phyloP scores from a whole-genome alignment of 2,888 invertebrate species.

The Leucozona laternaria region DNA sequence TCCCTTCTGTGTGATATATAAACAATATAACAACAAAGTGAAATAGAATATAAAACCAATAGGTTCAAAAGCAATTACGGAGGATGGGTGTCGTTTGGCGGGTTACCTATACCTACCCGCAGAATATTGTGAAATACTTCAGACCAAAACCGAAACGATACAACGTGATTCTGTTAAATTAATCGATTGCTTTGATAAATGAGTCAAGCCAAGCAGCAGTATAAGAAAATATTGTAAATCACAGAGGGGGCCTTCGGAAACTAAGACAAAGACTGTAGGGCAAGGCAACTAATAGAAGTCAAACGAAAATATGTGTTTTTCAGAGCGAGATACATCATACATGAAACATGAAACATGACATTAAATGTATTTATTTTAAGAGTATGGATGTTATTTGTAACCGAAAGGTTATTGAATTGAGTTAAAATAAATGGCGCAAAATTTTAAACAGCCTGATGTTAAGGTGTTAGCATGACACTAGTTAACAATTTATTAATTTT shows the following conservation, averaged over 20 bases:
- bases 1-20: not conserved
- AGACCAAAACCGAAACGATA: conserved; percentile 39
- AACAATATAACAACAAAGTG: not conserved
- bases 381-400: no score
- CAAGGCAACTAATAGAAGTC: not conserved
- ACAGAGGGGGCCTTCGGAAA: not conserved
- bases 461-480: no score
- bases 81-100: conserved; percentile 48
- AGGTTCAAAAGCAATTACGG: conserved; percentile 51
- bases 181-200: conserved; percentile 70
- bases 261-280: not conserved
- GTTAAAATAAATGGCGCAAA: no score
- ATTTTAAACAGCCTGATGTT: no score
- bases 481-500: no score
- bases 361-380: no score
- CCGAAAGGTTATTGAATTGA: no score
- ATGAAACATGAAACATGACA: no score
- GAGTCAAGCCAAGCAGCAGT: conserved; percentile 46
- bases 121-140: conserved; percentile 58
- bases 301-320: not conserved
- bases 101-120: conserved; percentile 46
- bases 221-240: conserved; percentile 6
- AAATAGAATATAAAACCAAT: conserved; percentile 27
- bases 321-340: no score
- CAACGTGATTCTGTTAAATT: conserved; percentile 67